Percentiles rank a stretch among this genome's conserved stretches.
Evolutionary conservation across 2,113 vertebrate species (phyloP).

Genomic region (Phyllostomus discolor): DNA sequence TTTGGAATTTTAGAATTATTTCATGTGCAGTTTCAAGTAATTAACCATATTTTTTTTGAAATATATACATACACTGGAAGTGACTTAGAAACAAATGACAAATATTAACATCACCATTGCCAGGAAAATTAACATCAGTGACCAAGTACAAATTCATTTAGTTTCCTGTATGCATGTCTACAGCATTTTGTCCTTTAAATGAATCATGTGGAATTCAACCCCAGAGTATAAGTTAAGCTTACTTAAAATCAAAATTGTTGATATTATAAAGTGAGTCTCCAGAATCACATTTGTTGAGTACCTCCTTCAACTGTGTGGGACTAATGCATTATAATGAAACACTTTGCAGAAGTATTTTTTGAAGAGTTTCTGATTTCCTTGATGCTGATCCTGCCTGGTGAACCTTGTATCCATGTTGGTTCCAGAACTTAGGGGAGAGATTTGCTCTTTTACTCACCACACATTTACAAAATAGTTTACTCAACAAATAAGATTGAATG

Average conservation of each 20-base stretch:
- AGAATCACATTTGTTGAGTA: not conserved
- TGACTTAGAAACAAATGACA: slow-evolving; percentile 13
- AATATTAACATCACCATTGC: not conserved
- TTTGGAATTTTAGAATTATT: not conserved
- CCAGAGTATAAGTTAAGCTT: not conserved
- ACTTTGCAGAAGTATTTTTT: not conserved
- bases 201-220: not conserved
- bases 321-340: not conserved
- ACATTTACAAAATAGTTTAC: not conserved
- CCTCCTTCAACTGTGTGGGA: not conserved
- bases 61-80: not conserved
- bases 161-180: not conserved
- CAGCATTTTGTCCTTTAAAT: not conserved
- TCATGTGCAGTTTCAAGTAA: not conserved
- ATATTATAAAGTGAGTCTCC: not conserved
- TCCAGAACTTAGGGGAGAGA: not conserved
- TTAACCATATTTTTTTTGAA: not conserved
- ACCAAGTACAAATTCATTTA: not conserved
- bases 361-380: not conserved
- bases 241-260: not conserved
- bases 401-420: not conserved
- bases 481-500: not conserved
- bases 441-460: not conserved
- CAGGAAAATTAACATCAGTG: not conserved
- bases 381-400: not conserved